phyloP scores from a whole-genome alignment of 2,888 invertebrate genomes.

The Idaea straminata region DNA sequence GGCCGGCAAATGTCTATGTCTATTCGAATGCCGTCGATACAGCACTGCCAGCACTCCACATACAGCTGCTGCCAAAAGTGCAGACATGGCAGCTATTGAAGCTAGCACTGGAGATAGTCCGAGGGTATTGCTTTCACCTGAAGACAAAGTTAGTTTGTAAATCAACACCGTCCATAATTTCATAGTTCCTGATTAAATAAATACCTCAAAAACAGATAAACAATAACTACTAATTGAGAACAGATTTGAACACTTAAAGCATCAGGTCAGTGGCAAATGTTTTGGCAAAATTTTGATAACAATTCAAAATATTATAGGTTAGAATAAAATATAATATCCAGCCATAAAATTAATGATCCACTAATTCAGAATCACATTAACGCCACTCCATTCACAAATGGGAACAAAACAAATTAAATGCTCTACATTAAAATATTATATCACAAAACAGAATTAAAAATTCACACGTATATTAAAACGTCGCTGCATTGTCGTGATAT shows the following conservation, averaged over 20 bases:
- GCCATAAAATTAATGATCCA: background rate
- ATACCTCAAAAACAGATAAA: too few relatives aligned
- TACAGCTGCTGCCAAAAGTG: constrained; percentile 86
- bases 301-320: background rate
- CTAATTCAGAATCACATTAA: background rate
- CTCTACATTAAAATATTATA: constrained; percentile 15
- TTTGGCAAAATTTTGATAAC: too few relatives aligned
- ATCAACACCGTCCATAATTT: too few relatives aligned
- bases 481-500: constrained; percentile 37
- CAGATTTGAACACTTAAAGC: too few relatives aligned
- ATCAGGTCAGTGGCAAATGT: too few relatives aligned
- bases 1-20: constrained; percentile 73
- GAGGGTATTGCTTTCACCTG: constrained; percentile 83
- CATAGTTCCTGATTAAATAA: too few relatives aligned
- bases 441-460: constrained; percentile 26
- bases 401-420: background rate
- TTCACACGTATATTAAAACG: constrained; percentile 37
- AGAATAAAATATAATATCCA: background rate
- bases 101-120: constrained; percentile 88
- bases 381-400: background rate
- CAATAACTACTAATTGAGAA: too few relatives aligned
- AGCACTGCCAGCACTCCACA: constrained; percentile 88
- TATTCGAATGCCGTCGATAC: constrained; percentile 81
- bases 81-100: constrained; percentile 88
- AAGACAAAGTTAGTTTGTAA: background rate